Evolutionary conservation across 2,113 vertebrate species (phyloP).

Genomic region (Motacilla alba): DNA sequence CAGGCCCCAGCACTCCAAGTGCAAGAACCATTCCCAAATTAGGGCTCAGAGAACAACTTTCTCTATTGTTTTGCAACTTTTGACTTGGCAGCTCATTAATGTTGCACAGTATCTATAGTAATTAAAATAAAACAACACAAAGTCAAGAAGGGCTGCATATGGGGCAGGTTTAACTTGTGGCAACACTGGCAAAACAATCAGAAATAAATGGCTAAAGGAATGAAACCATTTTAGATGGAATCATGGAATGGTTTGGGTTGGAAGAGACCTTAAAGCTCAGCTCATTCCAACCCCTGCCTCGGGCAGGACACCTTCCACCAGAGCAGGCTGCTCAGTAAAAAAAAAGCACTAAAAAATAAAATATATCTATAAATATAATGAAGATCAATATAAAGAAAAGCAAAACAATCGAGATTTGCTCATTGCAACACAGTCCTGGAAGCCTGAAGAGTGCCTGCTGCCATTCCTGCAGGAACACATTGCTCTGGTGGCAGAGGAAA

Average conservation of each 20-base stretch:
- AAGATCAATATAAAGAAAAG: not conserved
- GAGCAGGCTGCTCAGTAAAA: not conserved
- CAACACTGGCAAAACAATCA: not conserved
- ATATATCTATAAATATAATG: not conserved
- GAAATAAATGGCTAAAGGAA: not conserved
- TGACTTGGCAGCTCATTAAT: not conserved
- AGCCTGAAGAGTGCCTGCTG: not conserved
- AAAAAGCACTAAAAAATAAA: not conserved
- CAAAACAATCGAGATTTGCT: not conserved
- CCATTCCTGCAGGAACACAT: not conserved
- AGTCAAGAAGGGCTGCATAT: not conserved
- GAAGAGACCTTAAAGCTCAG: not conserved
- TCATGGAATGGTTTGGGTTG: not conserved
- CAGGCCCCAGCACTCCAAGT: not conserved
- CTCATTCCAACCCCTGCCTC: not conserved
- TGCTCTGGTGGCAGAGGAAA: not conserved
- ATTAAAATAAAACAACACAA: not conserved
- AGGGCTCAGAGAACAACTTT: not conserved
- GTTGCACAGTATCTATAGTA: not conserved
- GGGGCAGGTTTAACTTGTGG: not conserved
- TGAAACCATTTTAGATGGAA: not conserved
- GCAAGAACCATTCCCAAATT: conserved; percentile 35
- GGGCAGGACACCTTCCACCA: not conserved
- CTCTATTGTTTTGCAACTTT: not conserved
- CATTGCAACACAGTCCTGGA: not conserved